phyloP scores from a whole-genome alignment of 2,797 vertebrate species.

The Myoxocephalus aenaeus region DNA sequence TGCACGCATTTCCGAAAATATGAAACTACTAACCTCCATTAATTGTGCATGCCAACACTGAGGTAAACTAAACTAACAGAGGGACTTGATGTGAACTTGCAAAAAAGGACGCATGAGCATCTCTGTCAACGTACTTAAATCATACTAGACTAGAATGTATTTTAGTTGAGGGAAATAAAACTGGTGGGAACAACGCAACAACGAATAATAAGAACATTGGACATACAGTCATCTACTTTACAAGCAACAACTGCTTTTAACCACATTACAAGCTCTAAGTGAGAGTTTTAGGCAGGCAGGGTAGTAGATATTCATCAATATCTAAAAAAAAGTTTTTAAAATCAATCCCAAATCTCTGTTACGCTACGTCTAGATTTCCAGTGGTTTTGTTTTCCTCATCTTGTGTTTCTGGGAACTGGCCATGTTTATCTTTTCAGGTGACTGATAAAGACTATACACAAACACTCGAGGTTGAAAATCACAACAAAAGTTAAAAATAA shows the following conservation, averaged over 20 bases:
- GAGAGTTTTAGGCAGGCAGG: background rate
- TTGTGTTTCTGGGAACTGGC: background rate
- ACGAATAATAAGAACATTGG: background rate
- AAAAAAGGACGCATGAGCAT: no score
- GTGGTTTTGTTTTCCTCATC: background rate
- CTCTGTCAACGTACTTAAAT: background rate
- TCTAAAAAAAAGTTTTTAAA: no score
- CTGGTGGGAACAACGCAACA: background rate
- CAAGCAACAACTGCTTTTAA: no score
- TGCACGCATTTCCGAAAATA: background rate
- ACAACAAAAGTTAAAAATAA: constrained; percentile 34
- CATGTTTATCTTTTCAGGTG: constrained; percentile 6
- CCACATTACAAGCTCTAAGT: background rate
- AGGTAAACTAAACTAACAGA: background rate
- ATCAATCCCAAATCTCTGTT: background rate
- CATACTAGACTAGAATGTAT: background rate
- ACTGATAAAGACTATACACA: background rate
- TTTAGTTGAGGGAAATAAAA: background rate
- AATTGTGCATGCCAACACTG: background rate
- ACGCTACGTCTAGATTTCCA: background rate
- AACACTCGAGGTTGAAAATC: background rate
- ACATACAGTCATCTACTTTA: background rate
- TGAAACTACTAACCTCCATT: background rate
- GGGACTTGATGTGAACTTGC: no score
- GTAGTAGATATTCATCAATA: background rate